These are phyloP conservation scores for Pseudopipra pipra DNA, from an alignment of 2,113 vertebrate genomes.

Conservation along the genomic window DNA sequence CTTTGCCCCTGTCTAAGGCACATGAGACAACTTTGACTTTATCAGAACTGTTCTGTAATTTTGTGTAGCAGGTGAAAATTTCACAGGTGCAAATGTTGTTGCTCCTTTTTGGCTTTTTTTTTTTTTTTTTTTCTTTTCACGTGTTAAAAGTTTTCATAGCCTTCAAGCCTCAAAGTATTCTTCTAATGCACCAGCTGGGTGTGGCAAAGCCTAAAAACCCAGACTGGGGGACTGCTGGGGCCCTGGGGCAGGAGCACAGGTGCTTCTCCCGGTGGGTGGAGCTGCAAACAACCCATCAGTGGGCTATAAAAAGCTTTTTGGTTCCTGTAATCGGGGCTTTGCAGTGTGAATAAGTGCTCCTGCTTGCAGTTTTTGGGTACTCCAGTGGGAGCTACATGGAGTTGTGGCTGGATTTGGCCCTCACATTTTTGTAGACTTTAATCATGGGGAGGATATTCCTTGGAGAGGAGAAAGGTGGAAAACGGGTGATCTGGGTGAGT, in stretches of 20 bases:
- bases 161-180: background rate
- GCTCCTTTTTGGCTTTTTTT: background rate
- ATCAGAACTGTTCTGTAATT: background rate
- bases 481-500: background rate
- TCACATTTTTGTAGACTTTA: background rate
- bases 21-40: background rate
- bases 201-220: background rate
- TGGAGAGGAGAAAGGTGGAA: background rate
- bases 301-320: background rate
- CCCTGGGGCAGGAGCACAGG: background rate
- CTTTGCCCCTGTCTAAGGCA: too few species aligned
- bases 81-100: background rate
- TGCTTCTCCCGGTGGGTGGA: background rate
- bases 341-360: fast-evolving
- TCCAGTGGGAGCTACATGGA: fast-evolving
- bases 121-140: background rate
- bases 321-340: background rate
- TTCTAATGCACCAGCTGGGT: background rate
- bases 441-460: background rate
- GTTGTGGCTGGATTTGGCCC: background rate
- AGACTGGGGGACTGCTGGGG: background rate
- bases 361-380: background rate
- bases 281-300: background rate
- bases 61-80: background rate
- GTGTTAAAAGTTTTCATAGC: background rate